phyloP scores from a whole-genome alignment of 2,797 vertebrate species.

The Dromococcyx pavoninus region DNA sequence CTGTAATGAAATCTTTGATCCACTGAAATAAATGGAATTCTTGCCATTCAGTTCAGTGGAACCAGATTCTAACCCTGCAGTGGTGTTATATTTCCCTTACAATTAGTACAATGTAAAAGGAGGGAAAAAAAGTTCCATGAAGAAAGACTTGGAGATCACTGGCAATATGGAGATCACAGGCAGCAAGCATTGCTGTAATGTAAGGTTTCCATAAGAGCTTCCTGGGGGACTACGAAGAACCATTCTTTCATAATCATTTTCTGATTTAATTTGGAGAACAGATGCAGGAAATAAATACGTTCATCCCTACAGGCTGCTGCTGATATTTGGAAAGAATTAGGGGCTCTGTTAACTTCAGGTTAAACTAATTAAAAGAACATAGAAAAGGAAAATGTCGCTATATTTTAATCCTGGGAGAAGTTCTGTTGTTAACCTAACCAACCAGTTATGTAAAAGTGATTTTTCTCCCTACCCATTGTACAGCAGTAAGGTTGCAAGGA shows the following conservation, averaged over 20 bases:
- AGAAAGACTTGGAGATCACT: no score
- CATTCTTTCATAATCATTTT: background rate
- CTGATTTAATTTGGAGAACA: conserved; percentile 20
- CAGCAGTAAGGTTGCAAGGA: background rate
- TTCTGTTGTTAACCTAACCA: background rate
- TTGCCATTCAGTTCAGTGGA: background rate
- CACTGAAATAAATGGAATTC: background rate
- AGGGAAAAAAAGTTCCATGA: background rate
- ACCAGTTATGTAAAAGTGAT: background rate
- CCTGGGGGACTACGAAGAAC: conserved; percentile 3
- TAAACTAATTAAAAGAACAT: background rate
- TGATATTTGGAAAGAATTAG: background rate
- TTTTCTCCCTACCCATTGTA: background rate
- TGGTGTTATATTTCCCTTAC: conserved; percentile 35
- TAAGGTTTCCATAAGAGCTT: conserved; percentile 22
- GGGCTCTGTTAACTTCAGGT: background rate
- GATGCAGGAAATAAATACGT: conserved; percentile 4
- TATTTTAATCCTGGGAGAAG: background rate
- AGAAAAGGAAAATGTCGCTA: background rate
- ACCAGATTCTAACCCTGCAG: background rate
- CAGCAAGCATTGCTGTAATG: background rate
- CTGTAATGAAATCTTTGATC: background rate
- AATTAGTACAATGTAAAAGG: conserved; percentile 24
- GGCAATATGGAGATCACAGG: conserved; percentile 20
- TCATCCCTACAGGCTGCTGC: conserved; percentile 15